phyloP scores from a whole-genome alignment of 2,797 vertebrate species.

The Sebastes nivosus region DNA sequence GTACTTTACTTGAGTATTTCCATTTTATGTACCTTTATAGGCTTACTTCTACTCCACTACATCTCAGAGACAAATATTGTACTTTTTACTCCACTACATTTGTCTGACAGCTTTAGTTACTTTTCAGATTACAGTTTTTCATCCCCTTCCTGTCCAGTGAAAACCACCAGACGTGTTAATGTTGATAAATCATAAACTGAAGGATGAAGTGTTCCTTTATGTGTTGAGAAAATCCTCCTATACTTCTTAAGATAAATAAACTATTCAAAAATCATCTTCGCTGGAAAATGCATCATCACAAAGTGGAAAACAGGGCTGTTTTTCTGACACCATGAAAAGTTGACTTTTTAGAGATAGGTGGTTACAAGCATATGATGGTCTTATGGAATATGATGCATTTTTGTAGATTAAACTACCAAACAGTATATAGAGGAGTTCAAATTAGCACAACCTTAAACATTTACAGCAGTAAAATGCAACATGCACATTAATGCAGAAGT shows the following conservation, averaged over 20 bases:
- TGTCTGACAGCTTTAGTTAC: background rate
- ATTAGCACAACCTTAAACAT: background rate
- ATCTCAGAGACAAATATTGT: background rate
- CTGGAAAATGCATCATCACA: background rate
- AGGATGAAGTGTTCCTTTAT: background rate
- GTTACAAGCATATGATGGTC: background rate
- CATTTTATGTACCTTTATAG: no score
- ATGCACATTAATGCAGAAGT: background rate
- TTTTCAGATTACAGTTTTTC: background rate
- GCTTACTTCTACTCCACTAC: background rate
- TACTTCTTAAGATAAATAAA: no score
- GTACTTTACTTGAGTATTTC: no score
- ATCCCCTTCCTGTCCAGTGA: background rate
- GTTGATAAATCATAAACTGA: no score
- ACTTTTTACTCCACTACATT: background rate
- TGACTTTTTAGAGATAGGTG: background rate
- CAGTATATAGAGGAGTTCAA: background rate
- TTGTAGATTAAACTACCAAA: accelerated
- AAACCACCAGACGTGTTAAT: background rate
- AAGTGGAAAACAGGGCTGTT: background rate
- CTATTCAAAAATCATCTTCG: background rate
- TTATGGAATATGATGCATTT: background rate
- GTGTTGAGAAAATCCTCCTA: no score
- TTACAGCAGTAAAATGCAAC: background rate
- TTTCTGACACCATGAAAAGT: background rate